Evolutionary conservation across 2,888 invertebrate species (phyloP), one percentile per base, ranked within the genome.

Genomic region (Scrobipalpa atriplicella): DNA sequence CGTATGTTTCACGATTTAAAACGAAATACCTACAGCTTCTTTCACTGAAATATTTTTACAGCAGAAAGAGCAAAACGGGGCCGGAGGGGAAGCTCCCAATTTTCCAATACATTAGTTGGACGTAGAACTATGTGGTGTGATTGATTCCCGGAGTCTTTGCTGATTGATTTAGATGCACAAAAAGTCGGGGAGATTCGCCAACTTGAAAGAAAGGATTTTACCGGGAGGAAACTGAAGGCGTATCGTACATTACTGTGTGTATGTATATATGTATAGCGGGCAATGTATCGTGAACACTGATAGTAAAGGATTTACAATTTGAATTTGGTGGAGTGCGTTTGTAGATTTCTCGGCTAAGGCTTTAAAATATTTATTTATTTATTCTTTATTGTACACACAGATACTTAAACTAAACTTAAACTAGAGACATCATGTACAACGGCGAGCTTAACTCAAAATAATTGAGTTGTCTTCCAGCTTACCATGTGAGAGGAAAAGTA

Each of bases 51-150:
- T 16, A 21, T 36, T 21, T 43, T n/a, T 38, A 64, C 41, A 52
- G 2, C 6, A 56, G 54, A 21, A 54, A 64, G 47, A 51, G 18
- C 8, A 16, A 63, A 66, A 58, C 43, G 38, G n/a, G 16, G 62
- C 19, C 43, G 21, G 18, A 11, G n/a, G 13, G 70, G 69, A 71
- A 73, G 71, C 77, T 80, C 84, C 80, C 87, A 87, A 88, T 88
- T 88, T 87, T 86, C 87, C 87, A 79, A 83, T 83, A 87, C 84
- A 87, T 88, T 87, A 86, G 80, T 77, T 75, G 76, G 73, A 71
- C 72, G 74, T 74, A 67, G 73, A 71, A 68, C 67, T 66, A 64
- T 47, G 65, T 65, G 51, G 19, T 64, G 78, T 80, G 81, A 81
- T 81, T 79, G 81, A 83, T 84, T 77, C 77, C 65, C 76, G 21